Base-by-base conservation (phyloP, 2,797 vertebrate species). In the Premnoplex brunnescens region DNA sequence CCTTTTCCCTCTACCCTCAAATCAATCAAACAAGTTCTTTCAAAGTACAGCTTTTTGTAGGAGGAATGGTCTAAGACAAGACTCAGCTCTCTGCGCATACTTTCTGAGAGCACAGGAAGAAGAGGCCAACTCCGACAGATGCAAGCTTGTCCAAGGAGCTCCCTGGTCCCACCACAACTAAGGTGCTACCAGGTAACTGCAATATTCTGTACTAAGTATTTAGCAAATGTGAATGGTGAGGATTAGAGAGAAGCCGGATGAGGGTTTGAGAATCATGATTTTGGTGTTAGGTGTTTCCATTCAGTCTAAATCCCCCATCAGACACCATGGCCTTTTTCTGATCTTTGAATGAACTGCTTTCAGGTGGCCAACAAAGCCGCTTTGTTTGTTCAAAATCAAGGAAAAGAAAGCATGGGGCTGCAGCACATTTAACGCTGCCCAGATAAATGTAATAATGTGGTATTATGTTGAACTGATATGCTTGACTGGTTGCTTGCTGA, bases 391-490 rank as follows among this genome's bases (percentile, higher is more conserved):
- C 71, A 67, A 49, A 93, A 37, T 55, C 72, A 87, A 71, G 71
- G 37, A 91, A 93, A 92, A 88, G 43, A 95, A 87, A 95, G 55
- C n/a, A 41, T 10, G 26, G 52, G 27, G 48, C 64, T 58, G 46
- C 39, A 85, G 82, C 60, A 91, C 51, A 22, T 74, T 89, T 93
- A 89, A 92, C 85, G 51, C 69, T 68, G 56, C 37, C 27, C 86
- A 71, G 86, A 85, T 60, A 93, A 92, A 93, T 64, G 72, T 93
- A 93, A 96, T 97, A 96, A 89, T 75, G 68, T 84, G 83, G 87
- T 68, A 95, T 96, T 97, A 92, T 68, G 60, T 51, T 87, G 64
- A 87, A 87, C 43, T 41, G 90, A 88, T 89, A 24, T 24, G 56
- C 89, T 80, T 88, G 74, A 76, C 49, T 87, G 41, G 64, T 49